Percentiles rank a stretch among this genome's conserved stretches.
Evolutionary conservation across 2,888 invertebrate genomes (phyloP).

Genomic region (Escarpia spicata): DNA sequence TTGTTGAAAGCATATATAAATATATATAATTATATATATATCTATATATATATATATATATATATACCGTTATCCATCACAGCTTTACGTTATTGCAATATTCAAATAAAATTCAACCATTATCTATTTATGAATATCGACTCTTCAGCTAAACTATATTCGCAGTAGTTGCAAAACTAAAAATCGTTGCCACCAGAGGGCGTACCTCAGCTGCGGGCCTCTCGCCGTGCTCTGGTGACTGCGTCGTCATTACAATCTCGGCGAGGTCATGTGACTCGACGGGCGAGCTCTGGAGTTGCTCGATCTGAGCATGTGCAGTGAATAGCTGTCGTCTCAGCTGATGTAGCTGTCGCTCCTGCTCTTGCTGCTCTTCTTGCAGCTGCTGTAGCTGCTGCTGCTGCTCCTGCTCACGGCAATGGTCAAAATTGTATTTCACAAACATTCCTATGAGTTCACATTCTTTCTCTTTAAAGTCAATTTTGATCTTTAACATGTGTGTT

Average conservation of each 20-base stretch:
- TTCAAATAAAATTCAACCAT: too few relatives aligned
- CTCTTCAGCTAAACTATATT: too few relatives aligned
- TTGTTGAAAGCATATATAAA: too few relatives aligned
- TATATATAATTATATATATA: too few relatives aligned
- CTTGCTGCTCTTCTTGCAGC: slow-evolving; percentile 7
- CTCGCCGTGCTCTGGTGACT: not conserved
- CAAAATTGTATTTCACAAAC: not conserved
- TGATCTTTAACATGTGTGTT: too few relatives aligned
- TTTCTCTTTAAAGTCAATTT: too few relatives aligned
- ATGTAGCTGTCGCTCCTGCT: not conserved
- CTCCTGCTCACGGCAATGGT: slow-evolving; percentile 8
- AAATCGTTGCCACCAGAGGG: not conserved
- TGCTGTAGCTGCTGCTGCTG: slow-evolving; percentile 19
- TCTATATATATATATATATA: too few relatives aligned
- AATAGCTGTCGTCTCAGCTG: not conserved
- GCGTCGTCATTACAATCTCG: not conserved
- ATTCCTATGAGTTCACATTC: too few relatives aligned
- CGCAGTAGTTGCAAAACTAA: not conserved
- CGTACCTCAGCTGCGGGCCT: not conserved
- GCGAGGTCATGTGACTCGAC: not conserved
- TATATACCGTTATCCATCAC: too few relatives aligned
- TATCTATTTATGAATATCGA: too few relatives aligned
- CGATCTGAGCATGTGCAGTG: not conserved
- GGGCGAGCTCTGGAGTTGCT: not conserved
- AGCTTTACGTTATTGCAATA: too few relatives aligned